Percentiles rank a stretch among this genome's conserved stretches.
Evolutionary conservation across 2,888 invertebrate species (phyloP).

Genomic region (Anoncus sp.): DNA sequence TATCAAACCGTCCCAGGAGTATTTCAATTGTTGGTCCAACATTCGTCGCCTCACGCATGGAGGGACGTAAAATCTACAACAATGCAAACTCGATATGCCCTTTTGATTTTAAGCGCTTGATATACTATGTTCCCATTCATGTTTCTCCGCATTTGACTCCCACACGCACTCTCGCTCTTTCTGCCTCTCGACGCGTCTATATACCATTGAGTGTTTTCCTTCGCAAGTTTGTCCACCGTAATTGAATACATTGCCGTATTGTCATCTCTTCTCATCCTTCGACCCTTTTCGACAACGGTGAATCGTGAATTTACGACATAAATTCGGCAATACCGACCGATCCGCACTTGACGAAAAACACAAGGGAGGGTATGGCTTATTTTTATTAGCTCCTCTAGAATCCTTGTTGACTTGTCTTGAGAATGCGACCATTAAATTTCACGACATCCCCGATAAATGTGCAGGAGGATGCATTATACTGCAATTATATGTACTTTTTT

Average conservation of each 20-base stretch:
- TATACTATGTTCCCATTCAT: constrained; percentile 8
- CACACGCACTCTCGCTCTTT: constrained; percentile 1
- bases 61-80: neutral
- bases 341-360: no score
- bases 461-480: no score
- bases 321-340: neutral
- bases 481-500: neutral
- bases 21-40: constrained; percentile 43
- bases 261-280: neutral
- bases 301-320: constrained; percentile 7
- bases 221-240: constrained; percentile 43
- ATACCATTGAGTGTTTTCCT: constrained; percentile 54
- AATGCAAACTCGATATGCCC: constrained; percentile 2
- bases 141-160: neutral
- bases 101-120: neutral
- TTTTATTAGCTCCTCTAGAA: neutral
- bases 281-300: neutral
- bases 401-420: neutral
- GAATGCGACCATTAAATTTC: no score
- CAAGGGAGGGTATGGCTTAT: neutral
- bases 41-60: neutral
- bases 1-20: constrained; percentile 54
- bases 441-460: no score
- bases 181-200: constrained; percentile 28
- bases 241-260: constrained; percentile 53